Conservation (phyloP, 2,113 vertebrate genomes). For the Varanus komodoensis region DNA sequence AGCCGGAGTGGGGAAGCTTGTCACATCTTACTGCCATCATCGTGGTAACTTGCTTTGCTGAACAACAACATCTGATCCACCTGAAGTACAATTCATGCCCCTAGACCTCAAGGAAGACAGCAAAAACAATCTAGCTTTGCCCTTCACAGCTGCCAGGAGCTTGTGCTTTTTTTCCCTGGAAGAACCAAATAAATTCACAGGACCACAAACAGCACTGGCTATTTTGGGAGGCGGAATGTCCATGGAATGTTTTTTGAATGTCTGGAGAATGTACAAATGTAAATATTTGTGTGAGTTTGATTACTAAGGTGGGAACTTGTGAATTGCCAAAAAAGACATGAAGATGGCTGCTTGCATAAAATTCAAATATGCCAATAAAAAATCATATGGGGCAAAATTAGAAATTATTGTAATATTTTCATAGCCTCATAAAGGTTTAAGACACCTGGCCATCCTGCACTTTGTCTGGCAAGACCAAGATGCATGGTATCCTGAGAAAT, state of each 20-base stretch:
- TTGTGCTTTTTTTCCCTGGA: conserved; percentile 26
- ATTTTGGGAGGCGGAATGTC: background rate
- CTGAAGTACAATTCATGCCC: conserved; percentile 39
- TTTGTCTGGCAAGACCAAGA: too few relatives aligned
- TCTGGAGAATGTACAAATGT: too few relatives aligned
- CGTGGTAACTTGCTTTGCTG: conserved; percentile 32
- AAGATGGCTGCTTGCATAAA: too few relatives aligned
- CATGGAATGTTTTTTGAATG: background rate
- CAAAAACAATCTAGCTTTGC: background rate
- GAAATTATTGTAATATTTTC: too few relatives aligned
- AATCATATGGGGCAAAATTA: too few relatives aligned
- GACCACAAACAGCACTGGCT: background rate
- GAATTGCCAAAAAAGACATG: too few relatives aligned
- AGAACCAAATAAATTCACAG: background rate
- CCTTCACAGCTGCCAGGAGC: background rate
- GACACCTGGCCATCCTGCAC: too few relatives aligned
- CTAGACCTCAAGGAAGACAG: conserved; percentile 20
- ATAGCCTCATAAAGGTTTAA: too few relatives aligned
- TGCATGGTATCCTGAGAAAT: background rate
- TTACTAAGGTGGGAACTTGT: too few relatives aligned
- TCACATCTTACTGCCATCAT: conserved; percentile 54
- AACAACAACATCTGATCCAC: background rate
- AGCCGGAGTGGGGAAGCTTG: conserved; percentile 48
- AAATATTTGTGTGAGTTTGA: too few relatives aligned
- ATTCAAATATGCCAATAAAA: too few relatives aligned